phyloP scores from a whole-genome alignment of 2,113 vertebrate species.

The Brachyhypopomus gauderio region DNA sequence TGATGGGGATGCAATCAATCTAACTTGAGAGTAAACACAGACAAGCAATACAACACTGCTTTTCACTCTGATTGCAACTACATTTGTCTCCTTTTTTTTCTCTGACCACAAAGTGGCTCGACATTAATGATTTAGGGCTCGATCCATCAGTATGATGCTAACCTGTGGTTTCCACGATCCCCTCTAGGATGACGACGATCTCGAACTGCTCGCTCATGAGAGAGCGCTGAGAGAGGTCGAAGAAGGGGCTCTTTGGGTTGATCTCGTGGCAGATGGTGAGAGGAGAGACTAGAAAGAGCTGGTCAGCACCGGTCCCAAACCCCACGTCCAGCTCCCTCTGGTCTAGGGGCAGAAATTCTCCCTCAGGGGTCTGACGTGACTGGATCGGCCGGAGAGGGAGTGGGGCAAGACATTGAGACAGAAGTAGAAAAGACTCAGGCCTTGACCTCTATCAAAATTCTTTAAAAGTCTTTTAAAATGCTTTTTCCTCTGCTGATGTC shows the following conservation, averaged over 20 bases:
- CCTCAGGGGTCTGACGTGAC: constrained; percentile 89
- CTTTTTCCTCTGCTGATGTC: constrained; percentile 1
- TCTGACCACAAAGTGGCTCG: not conserved
- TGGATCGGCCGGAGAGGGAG: constrained; percentile 58
- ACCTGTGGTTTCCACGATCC: constrained; percentile 91
- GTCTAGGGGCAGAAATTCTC: constrained; percentile 87
- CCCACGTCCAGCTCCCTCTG: constrained; percentile 90
- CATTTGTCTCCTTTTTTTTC: constrained; percentile 23
- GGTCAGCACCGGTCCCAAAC: constrained; percentile 88
- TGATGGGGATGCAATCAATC: not conserved
- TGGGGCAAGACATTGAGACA: not conserved
- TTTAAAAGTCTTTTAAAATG: not conserved
- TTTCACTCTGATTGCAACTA: constrained; percentile 30
- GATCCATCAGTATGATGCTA: constrained; percentile 26
- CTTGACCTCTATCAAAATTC: too few species aligned
- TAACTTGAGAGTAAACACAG: not conserved
- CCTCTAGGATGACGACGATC: constrained; percentile 89
- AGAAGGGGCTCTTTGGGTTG: constrained; percentile 85
- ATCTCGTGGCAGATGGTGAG: constrained; percentile 91
- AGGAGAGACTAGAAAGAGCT: constrained; percentile 88
- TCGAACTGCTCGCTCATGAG: constrained; percentile 87
- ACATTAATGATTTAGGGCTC: constrained; percentile 19
- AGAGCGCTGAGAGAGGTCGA: constrained; percentile 85
- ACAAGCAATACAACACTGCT: constrained; percentile 7
- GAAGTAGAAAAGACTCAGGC: not conserved